Conservation (phyloP, 2,888 invertebrate genomes). For the Spilosoma lubricipeda region DNA sequence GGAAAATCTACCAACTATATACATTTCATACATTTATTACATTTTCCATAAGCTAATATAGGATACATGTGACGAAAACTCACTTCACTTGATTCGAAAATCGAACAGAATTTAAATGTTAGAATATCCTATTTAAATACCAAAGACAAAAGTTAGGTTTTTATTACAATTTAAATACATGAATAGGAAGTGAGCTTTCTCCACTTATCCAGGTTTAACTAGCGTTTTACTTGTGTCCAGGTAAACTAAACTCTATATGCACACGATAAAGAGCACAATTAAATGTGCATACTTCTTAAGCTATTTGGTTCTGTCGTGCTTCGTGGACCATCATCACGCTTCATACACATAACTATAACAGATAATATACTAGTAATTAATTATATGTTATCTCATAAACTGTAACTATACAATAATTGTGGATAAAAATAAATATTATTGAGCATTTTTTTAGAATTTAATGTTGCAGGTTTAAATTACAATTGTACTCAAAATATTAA, state of each 20-base stretch:
- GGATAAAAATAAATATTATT: slow-evolving; percentile 29
- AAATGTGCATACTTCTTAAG: slow-evolving; percentile 39
- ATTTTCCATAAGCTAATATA: slow-evolving; percentile 36
- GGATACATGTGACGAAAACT: slow-evolving; percentile 16
- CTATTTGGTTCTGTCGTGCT: slow-evolving; percentile 47
- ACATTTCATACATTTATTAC: slow-evolving; percentile 40
- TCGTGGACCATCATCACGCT: slow-evolving; percentile 32
- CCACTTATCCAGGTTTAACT: slow-evolving; percentile 38
- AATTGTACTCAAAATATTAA: slow-evolving; percentile 31
- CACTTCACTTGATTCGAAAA: slow-evolving; percentile 1
- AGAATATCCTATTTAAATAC: background rate
- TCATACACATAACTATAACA: slow-evolving; percentile 16
- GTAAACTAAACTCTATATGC: slow-evolving; percentile 32
- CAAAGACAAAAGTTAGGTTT: background rate
- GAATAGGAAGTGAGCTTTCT: slow-evolving; percentile 30
- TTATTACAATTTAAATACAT: background rate
- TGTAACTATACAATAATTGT: slow-evolving; percentile 18
- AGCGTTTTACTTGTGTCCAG: slow-evolving; percentile 35
- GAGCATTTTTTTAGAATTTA: slow-evolving; percentile 37
- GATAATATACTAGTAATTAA: slow-evolving; percentile 21
- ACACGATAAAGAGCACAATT: slow-evolving; percentile 34
- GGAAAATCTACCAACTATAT: slow-evolving; percentile 54
- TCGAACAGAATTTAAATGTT: background rate
- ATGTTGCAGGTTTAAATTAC: slow-evolving; percentile 18
- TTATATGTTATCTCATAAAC: slow-evolving; percentile 5